Percentiles rank a stretch among this genome's conserved stretches.
Conservation (phyloP, 2,113 vertebrate genomes). For the Cricetomys ansorgei region DNA sequence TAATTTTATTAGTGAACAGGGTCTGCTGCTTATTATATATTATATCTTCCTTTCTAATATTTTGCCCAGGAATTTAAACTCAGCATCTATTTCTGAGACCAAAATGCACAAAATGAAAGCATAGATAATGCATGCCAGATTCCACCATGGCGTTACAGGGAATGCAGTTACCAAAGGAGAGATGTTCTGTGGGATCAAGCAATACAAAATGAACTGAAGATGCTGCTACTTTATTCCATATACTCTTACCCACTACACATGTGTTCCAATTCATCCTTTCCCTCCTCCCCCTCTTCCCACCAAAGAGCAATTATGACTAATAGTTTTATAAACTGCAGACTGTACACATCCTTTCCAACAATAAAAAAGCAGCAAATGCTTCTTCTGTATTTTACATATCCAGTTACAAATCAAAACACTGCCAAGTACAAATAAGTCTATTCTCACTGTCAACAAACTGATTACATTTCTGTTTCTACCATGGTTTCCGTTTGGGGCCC, state of each 20-base stretch:
- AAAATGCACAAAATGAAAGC: conserved; percentile 42
- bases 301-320: conserved; percentile 5
- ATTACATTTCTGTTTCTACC: conserved; percentile 1
- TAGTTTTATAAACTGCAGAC: not conserved
- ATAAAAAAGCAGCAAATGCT: not conserved
- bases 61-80: conserved; percentile 62
- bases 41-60: conserved; percentile 35
- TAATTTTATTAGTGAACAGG: conserved; percentile 4
- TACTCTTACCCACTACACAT: not conserved
- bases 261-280: not conserved
- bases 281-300: not conserved
- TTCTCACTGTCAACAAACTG: conserved; percentile 1
- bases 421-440: conserved; percentile 20
- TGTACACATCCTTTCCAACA: conserved; percentile 11
- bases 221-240: not conserved
- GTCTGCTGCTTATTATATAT: not conserved
- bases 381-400: conserved; percentile 23
- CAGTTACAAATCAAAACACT: conserved; percentile 15
- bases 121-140: conserved; percentile 18
- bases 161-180: conserved; percentile 52
- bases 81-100: not conserved
- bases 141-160: not conserved
- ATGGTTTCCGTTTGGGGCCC: not conserved
- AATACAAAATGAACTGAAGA: conserved; percentile 40
- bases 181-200: not conserved